Conservation (phyloP, 2,888 invertebrate species). For the Monoplex corrugatus region DNA sequence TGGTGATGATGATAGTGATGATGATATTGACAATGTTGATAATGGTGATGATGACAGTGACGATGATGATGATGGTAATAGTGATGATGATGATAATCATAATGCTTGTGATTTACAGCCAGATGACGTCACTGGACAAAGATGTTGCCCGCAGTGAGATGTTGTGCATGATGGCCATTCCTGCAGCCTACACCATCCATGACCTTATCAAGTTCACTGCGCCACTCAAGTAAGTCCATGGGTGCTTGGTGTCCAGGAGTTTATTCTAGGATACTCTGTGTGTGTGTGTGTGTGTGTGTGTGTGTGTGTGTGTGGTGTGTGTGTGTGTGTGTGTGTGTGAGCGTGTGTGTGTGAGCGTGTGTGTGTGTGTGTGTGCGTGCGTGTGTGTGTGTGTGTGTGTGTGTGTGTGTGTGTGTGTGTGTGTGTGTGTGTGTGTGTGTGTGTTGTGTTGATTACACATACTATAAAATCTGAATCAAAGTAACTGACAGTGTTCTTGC, state of each 20-base stretch:
- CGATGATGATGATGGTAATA: too few species aligned
- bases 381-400: constrained; percentile 1
- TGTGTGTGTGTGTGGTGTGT: background rate
- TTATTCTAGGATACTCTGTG: too few species aligned
- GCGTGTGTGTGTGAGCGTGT: background rate
- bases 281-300: too few species aligned
- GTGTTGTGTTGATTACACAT: too few species aligned
- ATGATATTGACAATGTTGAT: too few species aligned
- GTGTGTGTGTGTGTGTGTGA: background rate
- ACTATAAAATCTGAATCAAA: too few species aligned
- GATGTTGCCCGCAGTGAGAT: constrained; percentile 86
- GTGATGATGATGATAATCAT: background rate
- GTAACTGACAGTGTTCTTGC: too few species aligned
- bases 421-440: too few species aligned
- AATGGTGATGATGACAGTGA: too few species aligned
- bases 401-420: too few species aligned
- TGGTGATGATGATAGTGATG: too few species aligned
- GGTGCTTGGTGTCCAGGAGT: too few species aligned
- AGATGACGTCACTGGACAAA: constrained; percentile 81
- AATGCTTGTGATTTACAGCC: constrained; percentile 83
- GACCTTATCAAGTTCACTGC: constrained; percentile 97
- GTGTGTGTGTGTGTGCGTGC: background rate
- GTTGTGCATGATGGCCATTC: constrained; percentile 81
- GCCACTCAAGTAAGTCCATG: constrained; percentile 86
- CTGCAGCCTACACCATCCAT: constrained; percentile 87